phyloP scores from a whole-genome alignment of 2,113 vertebrate species.

The Centropus unirufus region DNA sequence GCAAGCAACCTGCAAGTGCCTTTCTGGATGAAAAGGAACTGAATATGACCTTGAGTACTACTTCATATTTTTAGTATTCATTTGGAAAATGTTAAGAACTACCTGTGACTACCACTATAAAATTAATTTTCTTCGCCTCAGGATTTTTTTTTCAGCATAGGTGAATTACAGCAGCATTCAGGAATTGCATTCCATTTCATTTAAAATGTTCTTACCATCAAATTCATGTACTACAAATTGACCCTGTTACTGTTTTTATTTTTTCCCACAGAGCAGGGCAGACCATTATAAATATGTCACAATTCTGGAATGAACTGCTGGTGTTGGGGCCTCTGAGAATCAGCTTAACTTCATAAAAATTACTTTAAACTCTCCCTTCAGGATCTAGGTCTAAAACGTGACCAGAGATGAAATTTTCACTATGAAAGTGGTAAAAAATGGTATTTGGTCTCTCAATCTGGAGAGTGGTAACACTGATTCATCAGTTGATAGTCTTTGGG shows the following conservation, averaged over 20 bases:
- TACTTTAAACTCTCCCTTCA: background rate
- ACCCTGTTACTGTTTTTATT: background rate
- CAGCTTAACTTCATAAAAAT: background rate
- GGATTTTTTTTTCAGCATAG: background rate
- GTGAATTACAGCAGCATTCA: background rate
- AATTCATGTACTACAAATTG: background rate
- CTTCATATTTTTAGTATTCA: background rate
- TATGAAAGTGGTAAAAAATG: background rate
- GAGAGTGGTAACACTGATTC: background rate
- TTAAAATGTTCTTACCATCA: background rate
- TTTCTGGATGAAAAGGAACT: background rate
- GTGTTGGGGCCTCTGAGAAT: background rate
- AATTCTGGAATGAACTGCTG: background rate
- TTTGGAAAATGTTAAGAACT: background rate
- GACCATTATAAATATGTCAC: background rate
- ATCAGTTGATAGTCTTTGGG: background rate
- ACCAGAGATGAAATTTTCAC: background rate
- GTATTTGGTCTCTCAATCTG: background rate
- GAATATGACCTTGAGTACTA: background rate
- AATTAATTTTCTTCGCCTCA: background rate
- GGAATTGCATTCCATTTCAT: background rate
- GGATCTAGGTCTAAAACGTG: background rate
- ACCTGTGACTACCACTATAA: background rate
- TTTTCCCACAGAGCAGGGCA: background rate
- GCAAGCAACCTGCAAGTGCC: background rate